These are phyloP conservation scores for Apocheima hispidaria DNA, from an alignment of 2,888 invertebrate species.

Conservation along the genomic window DNA sequence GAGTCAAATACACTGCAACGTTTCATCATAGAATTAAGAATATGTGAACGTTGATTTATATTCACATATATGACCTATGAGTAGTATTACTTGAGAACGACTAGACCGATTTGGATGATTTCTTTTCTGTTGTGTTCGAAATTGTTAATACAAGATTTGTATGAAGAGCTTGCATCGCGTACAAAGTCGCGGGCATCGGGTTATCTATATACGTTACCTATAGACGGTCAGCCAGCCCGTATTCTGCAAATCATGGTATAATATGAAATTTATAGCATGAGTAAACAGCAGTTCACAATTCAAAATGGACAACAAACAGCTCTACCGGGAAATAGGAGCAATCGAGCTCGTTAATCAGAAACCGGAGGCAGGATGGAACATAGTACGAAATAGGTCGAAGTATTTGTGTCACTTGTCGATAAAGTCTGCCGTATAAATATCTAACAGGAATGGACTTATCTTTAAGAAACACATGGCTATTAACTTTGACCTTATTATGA, in stretches of 20 bases:
- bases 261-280: background rate
- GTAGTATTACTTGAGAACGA: too few species aligned
- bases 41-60: too few species aligned
- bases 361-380: background rate
- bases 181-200: too few species aligned
- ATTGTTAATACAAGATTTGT: too few species aligned
- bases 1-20: too few species aligned
- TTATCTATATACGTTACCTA: too few species aligned
- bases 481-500: background rate
- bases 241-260: background rate
- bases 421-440: background rate
- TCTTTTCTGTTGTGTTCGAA: too few species aligned
- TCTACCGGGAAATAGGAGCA: constrained; percentile 1
- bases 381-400: constrained; percentile 2
- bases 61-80: too few species aligned
- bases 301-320: constrained; percentile 6
- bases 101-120: too few species aligned
- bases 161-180: too few species aligned
- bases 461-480: background rate
- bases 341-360: background rate
- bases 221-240: too few species aligned
- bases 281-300: constrained; percentile 2
- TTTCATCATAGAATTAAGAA: too few species aligned
- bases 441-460: background rate
- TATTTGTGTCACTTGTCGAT: background rate